Evolutionary conservation across 2,113 vertebrate genomes (phyloP).

Genomic region (Etia nguti): DNA sequence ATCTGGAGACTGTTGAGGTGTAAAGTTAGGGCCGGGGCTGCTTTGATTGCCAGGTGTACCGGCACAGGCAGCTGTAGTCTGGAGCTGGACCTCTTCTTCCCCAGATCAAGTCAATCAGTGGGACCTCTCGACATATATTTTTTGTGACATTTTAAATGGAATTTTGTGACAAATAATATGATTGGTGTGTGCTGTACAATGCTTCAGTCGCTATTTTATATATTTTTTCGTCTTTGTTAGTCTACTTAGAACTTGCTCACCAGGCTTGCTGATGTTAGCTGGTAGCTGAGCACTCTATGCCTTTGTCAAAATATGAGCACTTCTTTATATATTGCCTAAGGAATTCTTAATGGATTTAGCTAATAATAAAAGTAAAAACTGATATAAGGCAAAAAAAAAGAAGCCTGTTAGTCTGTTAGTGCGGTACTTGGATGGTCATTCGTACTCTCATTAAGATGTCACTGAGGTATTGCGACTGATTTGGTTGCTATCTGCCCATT

Average conservation of each 20-base stretch:
- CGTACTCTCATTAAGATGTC: not conserved
- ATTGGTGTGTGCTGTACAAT: not conserved
- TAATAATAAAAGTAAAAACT: no score
- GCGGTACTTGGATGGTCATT: not conserved
- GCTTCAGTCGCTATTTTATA: no score
- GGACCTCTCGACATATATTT: not conserved
- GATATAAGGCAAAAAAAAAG: no score
- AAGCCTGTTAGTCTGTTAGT: no score
- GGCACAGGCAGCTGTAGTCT: no score
- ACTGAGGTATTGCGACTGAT: not conserved
- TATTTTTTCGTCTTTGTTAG: not conserved
- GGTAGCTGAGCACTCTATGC: no score
- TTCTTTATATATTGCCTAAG: not conserved
- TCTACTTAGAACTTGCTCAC: not conserved
- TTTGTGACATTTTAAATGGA: not conserved
- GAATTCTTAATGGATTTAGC: no score
- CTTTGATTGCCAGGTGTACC: not conserved
- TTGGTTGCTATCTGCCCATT: not conserved
- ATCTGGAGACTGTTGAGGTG: no score
- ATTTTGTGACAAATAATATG: not conserved
- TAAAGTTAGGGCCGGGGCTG: not conserved
- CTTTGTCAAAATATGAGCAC: no score
- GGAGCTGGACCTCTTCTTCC: not conserved
- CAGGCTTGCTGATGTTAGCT: no score
- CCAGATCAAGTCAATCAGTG: not conserved